Percentiles rank a stretch among this genome's conserved stretches.
These are phyloP conservation scores for Carcharodon carcharias DNA, from an alignment of 2,797 vertebrate genomes.

Conservation along the genomic window DNA sequence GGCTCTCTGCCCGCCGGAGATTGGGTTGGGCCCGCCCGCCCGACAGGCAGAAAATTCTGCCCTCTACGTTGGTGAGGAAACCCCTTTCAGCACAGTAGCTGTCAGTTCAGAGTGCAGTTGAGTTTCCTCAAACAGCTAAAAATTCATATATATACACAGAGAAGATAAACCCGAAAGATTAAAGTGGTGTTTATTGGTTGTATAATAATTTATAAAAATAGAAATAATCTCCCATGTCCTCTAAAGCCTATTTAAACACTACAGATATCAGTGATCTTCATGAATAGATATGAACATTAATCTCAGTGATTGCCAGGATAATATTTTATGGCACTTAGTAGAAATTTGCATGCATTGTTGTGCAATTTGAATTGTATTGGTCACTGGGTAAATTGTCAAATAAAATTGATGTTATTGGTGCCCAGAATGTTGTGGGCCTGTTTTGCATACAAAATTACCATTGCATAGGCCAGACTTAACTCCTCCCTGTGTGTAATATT, in stretches of 20 bases:
- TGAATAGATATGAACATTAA: slow-evolving; percentile 15
- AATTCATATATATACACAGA: background rate
- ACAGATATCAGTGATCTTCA: background rate
- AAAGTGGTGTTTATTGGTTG: slow-evolving; percentile 10
- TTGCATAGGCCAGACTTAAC: background rate
- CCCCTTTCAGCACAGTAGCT: background rate
- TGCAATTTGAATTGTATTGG: background rate
- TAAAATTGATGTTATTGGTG: background rate
- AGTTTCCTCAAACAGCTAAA: background rate
- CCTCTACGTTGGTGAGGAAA: background rate
- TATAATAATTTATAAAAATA: background rate
- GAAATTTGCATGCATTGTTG: background rate
- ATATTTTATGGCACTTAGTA: background rate
- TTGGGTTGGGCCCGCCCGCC: too few species aligned
- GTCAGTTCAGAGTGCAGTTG: background rate
- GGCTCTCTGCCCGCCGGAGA: too few species aligned
- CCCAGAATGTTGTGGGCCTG: background rate
- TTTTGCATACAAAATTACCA: background rate
- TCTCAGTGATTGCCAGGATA: background rate
- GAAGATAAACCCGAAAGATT: background rate
- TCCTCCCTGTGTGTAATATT: background rate
- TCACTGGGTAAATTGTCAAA: background rate
- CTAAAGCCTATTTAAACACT: background rate
- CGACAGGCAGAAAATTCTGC: too few species aligned
- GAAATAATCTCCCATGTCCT: slow-evolving; percentile 12